Base-by-base conservation (phyloP, 2,797 vertebrate genomes). In the Myotis pilosus region DNA sequence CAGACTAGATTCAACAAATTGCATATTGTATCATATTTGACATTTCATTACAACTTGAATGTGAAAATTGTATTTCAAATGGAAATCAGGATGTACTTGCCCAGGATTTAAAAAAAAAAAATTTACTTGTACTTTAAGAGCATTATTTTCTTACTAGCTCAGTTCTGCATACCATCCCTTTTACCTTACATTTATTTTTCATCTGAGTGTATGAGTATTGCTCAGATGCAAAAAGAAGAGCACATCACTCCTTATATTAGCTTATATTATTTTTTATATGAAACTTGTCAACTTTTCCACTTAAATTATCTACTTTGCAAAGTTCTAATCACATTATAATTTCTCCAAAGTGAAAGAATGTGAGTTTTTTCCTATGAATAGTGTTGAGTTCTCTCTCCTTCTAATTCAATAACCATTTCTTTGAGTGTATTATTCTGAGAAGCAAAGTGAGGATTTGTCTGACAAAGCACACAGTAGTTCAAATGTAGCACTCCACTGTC, bases 281-380 rank as follows among this genome's bases (percentile, higher is more conserved):
- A 94, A 86, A 44, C 47, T 2, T 57, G 36, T n/a, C 57, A 12
- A 88, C 71, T 55, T 87, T 79, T 86, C 25, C 30, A n/a, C 30
- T 28, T 33, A 82, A 83, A 49, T 74, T 8, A 66, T 75, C 20
- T 64, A 12, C 74, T 64, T 91, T 17, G 10, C 15, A 81, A 47
- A 66, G 9, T 87, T 94, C 30, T 49, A 86, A 88, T 92, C 57
- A 83, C 76, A 60, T 82, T 33, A 69, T 23, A 64, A 93, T 78
- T 94, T n/a, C 60, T 95, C 87, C 78, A 94, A 95, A 95, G 13
- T 71, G 47, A 85, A 97, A 96, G 87, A 96, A 75, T 89, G 93
- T 91, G 44, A 94, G 4, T 89, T 74, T 38, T 96, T 97, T 96
- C 92, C 71, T 95, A 11, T 86, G 60, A 95, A 96, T 96, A 92